Evolutionary conservation across 2,888 invertebrate species (phyloP), one percentile per base, ranked within the genome.

Genomic region (Metopia argyrocephala): DNA sequence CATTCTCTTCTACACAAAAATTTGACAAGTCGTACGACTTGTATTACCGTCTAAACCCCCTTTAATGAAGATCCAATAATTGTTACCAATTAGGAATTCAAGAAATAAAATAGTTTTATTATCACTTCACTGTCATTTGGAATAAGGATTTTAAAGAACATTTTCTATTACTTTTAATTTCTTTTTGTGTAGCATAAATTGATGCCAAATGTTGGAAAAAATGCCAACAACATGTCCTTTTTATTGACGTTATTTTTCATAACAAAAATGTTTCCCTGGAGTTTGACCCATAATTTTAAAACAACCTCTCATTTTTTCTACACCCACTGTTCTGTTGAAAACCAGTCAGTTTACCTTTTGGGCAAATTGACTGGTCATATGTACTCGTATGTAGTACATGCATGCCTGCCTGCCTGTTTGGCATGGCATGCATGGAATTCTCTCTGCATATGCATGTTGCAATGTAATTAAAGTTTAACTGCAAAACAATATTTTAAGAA

Each of bases 391-490:
- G 25, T 15, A 56, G 7, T n/a, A 5, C 23, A 66, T 54, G 52
- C n/a, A 31, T 31, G 21, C 12, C n/a, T n/a, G n/a, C n/a, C n/a
- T n/a, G n/a, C n/a, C n/a, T 12, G 38, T 38, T 38, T 12, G 12
- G 15, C 6, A 38, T 12, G 12, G n/a, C 9, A 45, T 56, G 52
- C 68, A 45, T 45, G 57, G 5, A 64, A 57, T n/a, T 18, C n/a
- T n/a, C 28, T 52, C 45, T 18, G 38, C 21, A n/a, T 46, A 54
- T 80, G 76, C 80, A 76, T 80, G 80, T 57, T 68, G 68, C 38
- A 62, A 61, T 18, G 68, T 73, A 80, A 80, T 80, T 76, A 76
- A 73, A 76, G 28, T 76, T 50, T 64, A 18, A 52, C 57, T 76
- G 54, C 2, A 70, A 70, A 70, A 20, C 56, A 64, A 75, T 31